Conservation (phyloP, 2,113 vertebrate species). For the Trematocara zebra region DNA sequence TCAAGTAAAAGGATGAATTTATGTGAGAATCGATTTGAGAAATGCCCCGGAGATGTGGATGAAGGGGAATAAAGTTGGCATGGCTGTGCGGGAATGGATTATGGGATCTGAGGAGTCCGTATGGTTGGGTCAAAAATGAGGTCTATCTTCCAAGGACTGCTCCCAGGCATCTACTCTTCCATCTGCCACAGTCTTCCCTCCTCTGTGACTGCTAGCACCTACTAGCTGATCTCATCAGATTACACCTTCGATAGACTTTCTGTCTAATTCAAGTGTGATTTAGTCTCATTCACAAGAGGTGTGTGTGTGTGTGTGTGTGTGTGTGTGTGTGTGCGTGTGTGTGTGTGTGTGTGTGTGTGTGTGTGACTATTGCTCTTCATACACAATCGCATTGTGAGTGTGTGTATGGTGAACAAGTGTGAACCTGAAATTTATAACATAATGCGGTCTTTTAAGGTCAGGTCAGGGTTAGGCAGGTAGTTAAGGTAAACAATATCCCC, state of each 20-base stretch:
- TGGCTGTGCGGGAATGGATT: constrained; percentile 27
- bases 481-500: background rate
- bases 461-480: background rate
- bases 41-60: background rate
- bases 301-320: background rate
- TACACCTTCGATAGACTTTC: background rate
- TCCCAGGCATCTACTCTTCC: constrained; percentile 64
- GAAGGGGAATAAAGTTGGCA: constrained; percentile 26
- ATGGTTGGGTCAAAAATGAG: constrained; percentile 63
- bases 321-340: background rate
- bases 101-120: constrained; percentile 47
- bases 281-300: background rate
- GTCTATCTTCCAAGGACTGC: constrained; percentile 62
- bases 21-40: background rate
- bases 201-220: constrained; percentile 9
- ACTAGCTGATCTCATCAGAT: constrained; percentile 22
- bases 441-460: background rate
- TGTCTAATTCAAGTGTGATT: background rate
- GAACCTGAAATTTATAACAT: background rate
- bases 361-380: background rate
- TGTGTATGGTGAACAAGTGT: background rate
- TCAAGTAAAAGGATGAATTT: background rate
- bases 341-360: background rate
- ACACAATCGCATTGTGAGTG: background rate
- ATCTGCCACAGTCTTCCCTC: constrained; percentile 57